A percentile compares a stretch with the other conserved stretches of the same genome.
These are phyloP conservation scores for Pyrocephalus nanus DNA, from an alignment of 2,797 vertebrate genomes.

Conservation along the genomic window DNA sequence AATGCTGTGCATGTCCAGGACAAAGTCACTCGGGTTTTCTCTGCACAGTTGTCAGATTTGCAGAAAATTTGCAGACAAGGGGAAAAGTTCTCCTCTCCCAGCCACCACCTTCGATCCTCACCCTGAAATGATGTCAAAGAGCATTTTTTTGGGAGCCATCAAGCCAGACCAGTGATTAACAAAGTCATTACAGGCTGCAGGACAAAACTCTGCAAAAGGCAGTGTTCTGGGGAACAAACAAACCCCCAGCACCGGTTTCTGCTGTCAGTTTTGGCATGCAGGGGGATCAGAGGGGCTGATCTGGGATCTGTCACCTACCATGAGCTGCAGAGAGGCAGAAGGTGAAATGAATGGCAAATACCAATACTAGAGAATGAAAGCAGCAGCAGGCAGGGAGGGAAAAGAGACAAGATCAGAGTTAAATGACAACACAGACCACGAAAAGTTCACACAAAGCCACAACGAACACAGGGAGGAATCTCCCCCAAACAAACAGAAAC, in stretches of 20 bases:
- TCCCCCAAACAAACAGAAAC: background rate
- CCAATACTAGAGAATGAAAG: conserved; percentile 79
- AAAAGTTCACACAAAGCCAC: conserved; percentile 11
- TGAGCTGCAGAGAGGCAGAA: conserved; percentile 79
- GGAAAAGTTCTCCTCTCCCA: background rate
- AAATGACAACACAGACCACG: conserved; percentile 58
- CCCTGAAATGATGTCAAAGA: background rate
- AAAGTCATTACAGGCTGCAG: background rate
- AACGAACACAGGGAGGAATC: background rate
- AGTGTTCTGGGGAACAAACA: background rate
- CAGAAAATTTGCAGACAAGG: background rate
- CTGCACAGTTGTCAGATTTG: background rate
- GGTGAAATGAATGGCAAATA: conserved; percentile 81
- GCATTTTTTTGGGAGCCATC: background rate
- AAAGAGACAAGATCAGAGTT: conserved; percentile 73
- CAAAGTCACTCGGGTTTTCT: background rate
- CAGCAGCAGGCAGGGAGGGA: conserved; percentile 71
- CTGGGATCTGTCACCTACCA: conserved; percentile 72
- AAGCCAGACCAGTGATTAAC: background rate
- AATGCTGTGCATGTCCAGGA: background rate
- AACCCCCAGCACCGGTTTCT: background rate
- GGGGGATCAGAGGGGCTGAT: conserved; percentile 25
- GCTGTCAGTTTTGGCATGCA: conserved; percentile 51
- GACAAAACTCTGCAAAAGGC: background rate
- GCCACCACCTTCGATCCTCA: background rate